Percentiles rank a stretch among this genome's conserved stretches.
Evolutionary conservation across 30 jellyfish, hydroid and myxozoan species (phyloP).

Genomic region (Hydra vulgaris): DNA sequence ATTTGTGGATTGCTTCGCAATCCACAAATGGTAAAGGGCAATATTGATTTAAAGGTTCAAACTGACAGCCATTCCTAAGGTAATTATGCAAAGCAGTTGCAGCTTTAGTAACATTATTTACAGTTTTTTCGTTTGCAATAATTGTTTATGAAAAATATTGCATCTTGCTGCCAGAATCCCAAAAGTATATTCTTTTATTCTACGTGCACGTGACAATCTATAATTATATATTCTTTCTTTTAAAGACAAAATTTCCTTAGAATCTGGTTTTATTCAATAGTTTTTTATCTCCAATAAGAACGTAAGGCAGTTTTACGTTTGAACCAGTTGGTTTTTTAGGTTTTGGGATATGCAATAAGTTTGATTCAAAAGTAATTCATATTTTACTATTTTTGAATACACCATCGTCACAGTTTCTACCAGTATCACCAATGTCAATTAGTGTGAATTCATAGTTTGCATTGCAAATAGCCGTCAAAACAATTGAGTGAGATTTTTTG

Average conservation of each 20-base stretch:
- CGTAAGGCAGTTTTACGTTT: neutral
- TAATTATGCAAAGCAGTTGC: conserved; percentile 38
- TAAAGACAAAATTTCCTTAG: conserved; percentile 22
- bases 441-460: conserved; percentile 17
- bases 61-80: neutral
- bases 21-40: neutral
- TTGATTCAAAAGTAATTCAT: conserved; percentile 2
- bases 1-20: neutral
- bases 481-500: conserved; percentile 3
- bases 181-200: conserved; percentile 46
- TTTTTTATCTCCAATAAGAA: conserved; percentile 45
- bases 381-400: conserved; percentile 8
- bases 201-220: conserved; percentile 15
- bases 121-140: conserved; percentile 25
- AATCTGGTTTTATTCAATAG: conserved; percentile 40
- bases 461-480: conserved; percentile 13
- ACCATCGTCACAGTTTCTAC: conserved; percentile 13
- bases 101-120: conserved; percentile 29
- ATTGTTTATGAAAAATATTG: conserved; percentile 46
- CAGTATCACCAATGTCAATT: conserved; percentile 13
- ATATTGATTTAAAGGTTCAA: neutral
- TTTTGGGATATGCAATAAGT: neutral
- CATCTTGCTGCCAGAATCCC: conserved; percentile 53
- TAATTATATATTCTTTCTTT: conserved; percentile 19
- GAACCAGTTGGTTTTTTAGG: neutral